These are phyloP conservation scores for Tiliacea citrago DNA, from an alignment of 2,888 invertebrate species.

Conservation along the genomic window DNA sequence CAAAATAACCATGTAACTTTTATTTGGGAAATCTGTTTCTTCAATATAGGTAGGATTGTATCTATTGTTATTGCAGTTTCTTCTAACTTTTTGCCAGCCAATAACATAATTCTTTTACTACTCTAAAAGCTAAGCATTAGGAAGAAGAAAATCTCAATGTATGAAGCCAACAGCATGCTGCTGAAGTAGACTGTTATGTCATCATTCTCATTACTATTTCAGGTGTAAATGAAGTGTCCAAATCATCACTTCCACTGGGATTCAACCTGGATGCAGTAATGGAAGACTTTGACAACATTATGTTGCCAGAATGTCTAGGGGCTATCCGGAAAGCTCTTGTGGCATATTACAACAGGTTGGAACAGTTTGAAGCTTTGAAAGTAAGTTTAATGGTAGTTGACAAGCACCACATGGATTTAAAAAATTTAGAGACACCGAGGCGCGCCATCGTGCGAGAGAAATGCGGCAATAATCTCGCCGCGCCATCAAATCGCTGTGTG, in stretches of 20 bases:
- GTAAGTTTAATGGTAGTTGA: slow-evolving; percentile 65
- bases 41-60: too few relatives aligned
- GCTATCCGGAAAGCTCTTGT: slow-evolving; percentile 81
- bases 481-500: too few relatives aligned
- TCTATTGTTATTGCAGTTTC: not conserved
- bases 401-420: not conserved
- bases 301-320: slow-evolving; percentile 81
- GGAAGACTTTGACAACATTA: slow-evolving; percentile 80
- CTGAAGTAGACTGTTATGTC: not conserved
- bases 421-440: not conserved
- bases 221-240: slow-evolving; percentile 79
- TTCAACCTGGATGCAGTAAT: slow-evolving; percentile 82
- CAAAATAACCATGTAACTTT: not conserved
- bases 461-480: too few relatives aligned
- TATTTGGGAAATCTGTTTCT: not conserved
- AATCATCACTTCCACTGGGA: slow-evolving; percentile 81
- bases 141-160: not conserved
- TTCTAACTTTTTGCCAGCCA: not conserved
- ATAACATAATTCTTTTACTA: not conserved
- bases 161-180: not conserved
- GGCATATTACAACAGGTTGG: slow-evolving; percentile 82
- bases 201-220: slow-evolving; percentile 8
- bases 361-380: slow-evolving; percentile 80
- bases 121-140: not conserved
- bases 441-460: not conserved